Evolutionary conservation across 2,797 vertebrate genomes (phyloP), one percentile per base, ranked within the genome.

Genomic region (Spondyliosoma cantharus): DNA sequence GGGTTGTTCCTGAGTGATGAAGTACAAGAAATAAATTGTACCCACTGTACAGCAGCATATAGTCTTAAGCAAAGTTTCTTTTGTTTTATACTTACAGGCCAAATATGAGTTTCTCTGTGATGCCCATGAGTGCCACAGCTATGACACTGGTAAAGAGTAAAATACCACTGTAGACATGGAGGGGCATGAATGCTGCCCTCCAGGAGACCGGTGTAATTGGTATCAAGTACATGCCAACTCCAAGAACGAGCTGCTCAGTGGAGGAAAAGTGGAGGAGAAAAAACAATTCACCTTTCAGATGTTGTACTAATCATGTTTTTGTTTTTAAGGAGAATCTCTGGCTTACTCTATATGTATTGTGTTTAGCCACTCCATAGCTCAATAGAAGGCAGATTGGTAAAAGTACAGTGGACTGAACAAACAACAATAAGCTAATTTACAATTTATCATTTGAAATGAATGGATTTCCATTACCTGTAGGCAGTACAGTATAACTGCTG

Each of bases 101-200:
- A 94, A 98, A 99, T 78, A 98, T 69, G 24, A 99, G 96, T 84
- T 98, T 99, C 90, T 99, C 97, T 29, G 97, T 99, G 86, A 99
- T 93, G 89, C 97, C 98, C 96, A 95, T 98, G 63, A 98, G 95
- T 71, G 95, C 92, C 13, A 97, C 90, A 56, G 95, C 96, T 80
- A 99, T 96, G 67, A 94, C 93, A 9, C 94, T 94, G 81, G 91
- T 90, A 77, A 98, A 99, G 87, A 99, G 93, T 77, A 96, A 84
- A 11, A 97, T 95, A 58, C 97, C 98, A 0, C 94, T 93, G 86
- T 96, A 98, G 71, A 96, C 86, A 0, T 99, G 98, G 27, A 98
- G 53, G 77, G 97, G 97, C 96, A 98, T 96, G 56, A 96, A 86
- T 7, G 88, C 70, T 76, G 91, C 93, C 83, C 96, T 96, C 88